Evolutionary conservation across 2,113 vertebrate species (phyloP).

Genomic region (Elachura formosa): DNA sequence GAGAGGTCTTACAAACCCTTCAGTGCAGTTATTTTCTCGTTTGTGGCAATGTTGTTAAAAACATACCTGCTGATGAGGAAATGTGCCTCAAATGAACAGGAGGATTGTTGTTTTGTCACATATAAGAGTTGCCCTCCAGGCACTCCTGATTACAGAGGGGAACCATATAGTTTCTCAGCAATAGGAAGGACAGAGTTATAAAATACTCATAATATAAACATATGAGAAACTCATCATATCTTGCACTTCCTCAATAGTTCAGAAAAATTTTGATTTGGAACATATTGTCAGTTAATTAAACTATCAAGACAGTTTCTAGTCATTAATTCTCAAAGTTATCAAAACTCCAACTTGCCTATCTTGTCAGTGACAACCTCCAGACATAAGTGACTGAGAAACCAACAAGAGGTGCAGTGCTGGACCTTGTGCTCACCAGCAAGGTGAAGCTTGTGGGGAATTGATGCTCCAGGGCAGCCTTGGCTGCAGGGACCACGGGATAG

Average conservation of each 20-base stretch:
- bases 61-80: background rate
- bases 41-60: background rate
- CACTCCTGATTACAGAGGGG: background rate
- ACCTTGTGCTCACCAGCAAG: background rate
- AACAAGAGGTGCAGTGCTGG: background rate
- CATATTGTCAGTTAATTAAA: background rate
- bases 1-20: background rate
- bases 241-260: background rate
- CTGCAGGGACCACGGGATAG: fast-evolving
- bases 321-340: background rate
- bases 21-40: background rate
- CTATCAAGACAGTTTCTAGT: background rate
- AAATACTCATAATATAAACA: background rate
- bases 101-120: background rate
- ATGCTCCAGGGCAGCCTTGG: background rate
- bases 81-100: background rate
- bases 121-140: background rate
- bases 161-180: background rate
- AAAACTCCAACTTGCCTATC: background rate
- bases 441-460: background rate
- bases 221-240: background rate
- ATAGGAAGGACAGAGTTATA: background rate
- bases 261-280: background rate
- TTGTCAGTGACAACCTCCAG: background rate
- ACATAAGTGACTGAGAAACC: background rate